Evolutionary conservation across 1,140 invertebrate species (phyloP).

Genomic region (Pseudomyrmex dendroicus): DNA sequence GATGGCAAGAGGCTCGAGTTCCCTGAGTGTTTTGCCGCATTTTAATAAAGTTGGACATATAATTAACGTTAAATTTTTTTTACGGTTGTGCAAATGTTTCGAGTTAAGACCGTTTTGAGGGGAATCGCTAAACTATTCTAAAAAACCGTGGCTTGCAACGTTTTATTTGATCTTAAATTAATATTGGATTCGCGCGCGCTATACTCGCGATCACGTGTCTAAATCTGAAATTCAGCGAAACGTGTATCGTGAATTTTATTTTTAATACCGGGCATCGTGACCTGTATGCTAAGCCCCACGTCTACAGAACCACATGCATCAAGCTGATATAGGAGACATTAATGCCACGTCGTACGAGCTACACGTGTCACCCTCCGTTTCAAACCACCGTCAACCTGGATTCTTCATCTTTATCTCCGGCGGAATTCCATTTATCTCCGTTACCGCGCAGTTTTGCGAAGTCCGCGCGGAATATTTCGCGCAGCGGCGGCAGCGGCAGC

Average conservation of each 20-base stretch:
- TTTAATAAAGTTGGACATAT: slow-evolving; percentile 49
- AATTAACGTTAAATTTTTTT: slow-evolving; percentile 39
- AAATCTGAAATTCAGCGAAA: slow-evolving; percentile 6
- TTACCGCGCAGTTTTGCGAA: slow-evolving; percentile 47
- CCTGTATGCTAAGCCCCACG: slow-evolving; percentile 56
- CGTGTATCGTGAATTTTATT: neutral
- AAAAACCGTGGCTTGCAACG: neutral
- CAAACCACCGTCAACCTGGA: slow-evolving; percentile 54
- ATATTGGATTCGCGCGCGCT: too few relatives aligned
- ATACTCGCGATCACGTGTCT: neutral
- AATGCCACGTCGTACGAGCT: slow-evolving; percentile 60
- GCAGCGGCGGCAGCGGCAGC: too few relatives aligned
- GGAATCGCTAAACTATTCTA: slow-evolving; percentile 12
- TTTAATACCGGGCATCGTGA: slow-evolving; percentile 37
- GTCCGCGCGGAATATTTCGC: slow-evolving; percentile 37
- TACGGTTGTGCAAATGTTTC: neutral
- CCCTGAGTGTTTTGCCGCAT: neutral
- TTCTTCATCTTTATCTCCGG: slow-evolving; percentile 57
- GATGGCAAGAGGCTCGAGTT: neutral
- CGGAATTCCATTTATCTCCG: slow-evolving; percentile 51
- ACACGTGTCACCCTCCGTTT: slow-evolving; percentile 54
- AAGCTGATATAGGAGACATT: slow-evolving; percentile 64
- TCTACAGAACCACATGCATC: slow-evolving; percentile 56
- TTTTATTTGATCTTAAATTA: neutral
- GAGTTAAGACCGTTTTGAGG: neutral